Evolutionary conservation across 2,113 vertebrate genomes (phyloP).

Genomic region (Synodontis membranacea): DNA sequence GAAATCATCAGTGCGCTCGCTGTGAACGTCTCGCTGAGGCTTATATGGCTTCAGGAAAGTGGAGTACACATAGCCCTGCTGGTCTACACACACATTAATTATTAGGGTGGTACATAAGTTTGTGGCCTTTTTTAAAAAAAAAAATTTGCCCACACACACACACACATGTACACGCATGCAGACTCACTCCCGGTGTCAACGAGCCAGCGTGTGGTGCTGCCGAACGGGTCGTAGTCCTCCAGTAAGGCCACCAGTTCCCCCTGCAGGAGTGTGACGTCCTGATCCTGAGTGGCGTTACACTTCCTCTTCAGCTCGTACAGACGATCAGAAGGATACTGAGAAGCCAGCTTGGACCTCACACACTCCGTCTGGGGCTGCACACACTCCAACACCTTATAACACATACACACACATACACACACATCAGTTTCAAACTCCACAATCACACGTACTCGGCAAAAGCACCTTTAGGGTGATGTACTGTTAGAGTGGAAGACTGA

Average conservation of each 20-base stretch:
- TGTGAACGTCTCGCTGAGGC: constrained; percentile 75
- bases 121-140: no score
- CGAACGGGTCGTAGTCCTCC: constrained; percentile 85
- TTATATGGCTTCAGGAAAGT: constrained; percentile 94
- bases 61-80: constrained; percentile 89
- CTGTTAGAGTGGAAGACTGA: neutral
- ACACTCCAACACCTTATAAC: neutral
- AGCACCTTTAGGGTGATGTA: neutral
- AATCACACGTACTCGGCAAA: neutral
- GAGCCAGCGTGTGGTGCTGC: constrained; percentile 90
- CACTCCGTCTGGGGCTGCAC: constrained; percentile 81
- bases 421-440: neutral
- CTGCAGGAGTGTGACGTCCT: constrained; percentile 87
- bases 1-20: constrained; percentile 81
- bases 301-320: constrained; percentile 92
- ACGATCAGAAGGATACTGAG: constrained; percentile 68
- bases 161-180: constrained; percentile 18
- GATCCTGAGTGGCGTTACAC: constrained; percentile 90
- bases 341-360: constrained; percentile 79
- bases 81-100: constrained; percentile 64
- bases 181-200: constrained; percentile 90
- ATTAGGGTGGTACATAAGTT: no score
- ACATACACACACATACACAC: constrained; percentile 1
- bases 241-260: constrained; percentile 89
- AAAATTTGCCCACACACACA: neutral